Conservation (phyloP, 2,113 vertebrate species). For the Emydura subglobosa region DNA sequence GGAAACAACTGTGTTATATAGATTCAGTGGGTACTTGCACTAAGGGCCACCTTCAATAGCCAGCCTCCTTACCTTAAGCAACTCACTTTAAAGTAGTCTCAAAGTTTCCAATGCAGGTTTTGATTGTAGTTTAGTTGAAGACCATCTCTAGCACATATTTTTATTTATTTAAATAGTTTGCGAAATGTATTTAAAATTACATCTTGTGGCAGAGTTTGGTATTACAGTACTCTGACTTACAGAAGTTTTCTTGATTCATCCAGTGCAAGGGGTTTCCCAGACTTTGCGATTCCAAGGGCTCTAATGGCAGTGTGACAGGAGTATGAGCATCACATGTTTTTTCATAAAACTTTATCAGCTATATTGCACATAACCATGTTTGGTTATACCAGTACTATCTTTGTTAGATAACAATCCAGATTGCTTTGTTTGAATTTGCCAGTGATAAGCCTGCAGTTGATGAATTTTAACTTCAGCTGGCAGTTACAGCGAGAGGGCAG, state of each 20-base stretch:
- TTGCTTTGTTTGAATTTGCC: neutral
- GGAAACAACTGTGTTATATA: neutral
- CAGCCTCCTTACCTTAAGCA: neutral
- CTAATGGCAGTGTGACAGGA: neutral
- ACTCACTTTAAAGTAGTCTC: neutral
- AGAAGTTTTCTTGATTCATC: neutral
- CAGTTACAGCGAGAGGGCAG: neutral
- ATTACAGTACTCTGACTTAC: neutral
- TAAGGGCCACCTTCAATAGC: neutral
- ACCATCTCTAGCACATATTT: neutral
- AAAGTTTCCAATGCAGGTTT: neutral
- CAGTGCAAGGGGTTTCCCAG: neutral
- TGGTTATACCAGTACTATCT: neutral
- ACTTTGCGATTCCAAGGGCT: neutral
- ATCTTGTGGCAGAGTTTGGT: slow-evolving; percentile 50
- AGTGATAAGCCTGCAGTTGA: neutral
- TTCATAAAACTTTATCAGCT: neutral
- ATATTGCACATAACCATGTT: neutral
- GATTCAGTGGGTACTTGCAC: neutral
- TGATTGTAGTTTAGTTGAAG: neutral
- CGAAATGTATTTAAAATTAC: slow-evolving; percentile 22
- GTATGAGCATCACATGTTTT: accelerated
- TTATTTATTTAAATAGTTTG: neutral
- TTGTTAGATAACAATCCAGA: neutral
- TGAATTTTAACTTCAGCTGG: neutral